phyloP scores from a whole-genome alignment of 1,140 invertebrate species.

The Atta colombica region DNA sequence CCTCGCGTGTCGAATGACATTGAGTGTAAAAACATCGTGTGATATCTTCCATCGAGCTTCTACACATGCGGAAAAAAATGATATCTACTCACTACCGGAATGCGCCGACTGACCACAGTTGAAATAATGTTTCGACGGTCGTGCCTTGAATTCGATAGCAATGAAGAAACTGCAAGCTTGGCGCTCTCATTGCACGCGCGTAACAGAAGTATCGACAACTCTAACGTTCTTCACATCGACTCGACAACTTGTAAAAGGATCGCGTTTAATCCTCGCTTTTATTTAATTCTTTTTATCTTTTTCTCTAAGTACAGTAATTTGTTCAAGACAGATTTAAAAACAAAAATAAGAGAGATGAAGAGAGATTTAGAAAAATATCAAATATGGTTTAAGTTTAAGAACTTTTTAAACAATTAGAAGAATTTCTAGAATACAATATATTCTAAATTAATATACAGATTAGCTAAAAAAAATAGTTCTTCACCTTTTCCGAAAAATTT shows the following conservation, averaged over 20 bases:
- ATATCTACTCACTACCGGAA: constrained; percentile 39
- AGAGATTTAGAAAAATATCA: background rate
- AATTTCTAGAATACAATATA: background rate
- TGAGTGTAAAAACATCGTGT: constrained; percentile 73
- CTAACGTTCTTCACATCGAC: background rate
- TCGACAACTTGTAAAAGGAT: constrained; percentile 26
- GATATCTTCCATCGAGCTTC: constrained; percentile 62
- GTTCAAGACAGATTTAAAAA: background rate
- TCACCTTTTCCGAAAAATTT: too few relatives aligned
- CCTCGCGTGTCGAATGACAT: constrained; percentile 66
- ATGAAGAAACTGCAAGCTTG: constrained; percentile 36
- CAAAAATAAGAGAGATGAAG: background rate
- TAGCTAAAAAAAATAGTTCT: background rate
- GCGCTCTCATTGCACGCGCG: constrained; percentile 13
- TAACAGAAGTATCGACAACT: constrained; percentile 24
- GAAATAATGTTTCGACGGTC: constrained; percentile 60
- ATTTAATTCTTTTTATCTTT: background rate
- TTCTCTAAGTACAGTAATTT: background rate
- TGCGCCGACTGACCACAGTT: constrained; percentile 41
- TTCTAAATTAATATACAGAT: background rate
- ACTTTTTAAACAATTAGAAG: background rate
- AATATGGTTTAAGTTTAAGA: background rate
- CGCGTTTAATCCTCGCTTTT: constrained; percentile 5
- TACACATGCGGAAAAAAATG: constrained; percentile 69
- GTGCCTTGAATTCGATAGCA: constrained; percentile 47